These are phyloP conservation scores for Lithophane leautieri DNA, from an alignment of 2,888 invertebrate species.

Conservation along the genomic window DNA sequence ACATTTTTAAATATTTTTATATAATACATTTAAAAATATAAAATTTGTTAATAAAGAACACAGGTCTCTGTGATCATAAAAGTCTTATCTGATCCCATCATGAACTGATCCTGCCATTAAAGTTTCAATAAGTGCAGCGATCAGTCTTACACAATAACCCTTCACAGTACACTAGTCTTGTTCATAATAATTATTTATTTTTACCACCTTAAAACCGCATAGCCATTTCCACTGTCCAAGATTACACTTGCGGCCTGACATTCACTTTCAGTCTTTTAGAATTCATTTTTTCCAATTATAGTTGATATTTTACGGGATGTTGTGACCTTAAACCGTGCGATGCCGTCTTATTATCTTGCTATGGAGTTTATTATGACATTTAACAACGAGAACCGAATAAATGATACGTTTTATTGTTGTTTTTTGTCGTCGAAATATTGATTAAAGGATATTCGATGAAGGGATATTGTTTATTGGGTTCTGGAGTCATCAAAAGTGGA, in stretches of 20 bases:
- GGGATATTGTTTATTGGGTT: conserved; percentile 26
- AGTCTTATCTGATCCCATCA: neutral
- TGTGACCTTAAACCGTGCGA: conserved; percentile 50
- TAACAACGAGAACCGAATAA: conserved; percentile 50
- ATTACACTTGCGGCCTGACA: conserved; percentile 74
- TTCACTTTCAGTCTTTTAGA: conserved; percentile 70
- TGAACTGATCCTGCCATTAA: conserved; percentile 19
- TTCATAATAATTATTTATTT: conserved; percentile 50
- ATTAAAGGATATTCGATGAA: conserved; percentile 39
- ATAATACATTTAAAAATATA: no score
- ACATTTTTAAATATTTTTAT: no score
- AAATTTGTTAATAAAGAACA: neutral
- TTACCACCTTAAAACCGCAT: conserved; percentile 60
- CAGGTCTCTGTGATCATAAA: neutral
- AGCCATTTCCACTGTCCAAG: conserved; percentile 58
- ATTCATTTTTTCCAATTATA: conserved; percentile 74
- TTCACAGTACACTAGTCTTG: conserved; percentile 11
- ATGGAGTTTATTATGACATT: conserved; percentile 66
- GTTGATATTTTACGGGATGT: conserved; percentile 66
- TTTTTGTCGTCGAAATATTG: conserved; percentile 36
- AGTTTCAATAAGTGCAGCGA: conserved; percentile 26
- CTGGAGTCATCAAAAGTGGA: conserved; percentile 14
- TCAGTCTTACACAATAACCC: conserved; percentile 4
- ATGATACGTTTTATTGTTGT: conserved; percentile 35
- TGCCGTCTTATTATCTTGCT: conserved; percentile 58